Conservation (phyloP, 2,888 invertebrate genomes). For the Eupsilia transversa region DNA sequence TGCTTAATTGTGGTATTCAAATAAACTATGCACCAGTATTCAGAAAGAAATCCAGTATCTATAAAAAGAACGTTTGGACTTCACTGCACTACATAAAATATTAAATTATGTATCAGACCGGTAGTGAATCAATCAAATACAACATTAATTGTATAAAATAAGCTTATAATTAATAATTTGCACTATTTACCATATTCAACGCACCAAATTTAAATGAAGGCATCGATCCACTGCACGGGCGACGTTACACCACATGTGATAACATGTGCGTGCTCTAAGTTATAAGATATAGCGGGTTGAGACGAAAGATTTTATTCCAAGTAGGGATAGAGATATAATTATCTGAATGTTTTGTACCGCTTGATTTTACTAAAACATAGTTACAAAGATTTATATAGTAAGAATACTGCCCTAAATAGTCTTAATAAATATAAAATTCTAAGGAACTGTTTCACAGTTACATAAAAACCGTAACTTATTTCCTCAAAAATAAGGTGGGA, state of each 20-base stretch:
- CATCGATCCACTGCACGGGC: conserved; percentile 57
- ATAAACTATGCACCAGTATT: background rate
- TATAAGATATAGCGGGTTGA: conserved; percentile 15
- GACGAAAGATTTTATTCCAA: background rate
- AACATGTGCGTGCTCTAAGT: conserved; percentile 12
- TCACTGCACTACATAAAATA: conserved; percentile 17
- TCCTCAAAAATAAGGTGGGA: background rate
- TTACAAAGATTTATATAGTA: background rate
- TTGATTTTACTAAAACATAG: background rate
- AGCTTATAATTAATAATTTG: conserved; percentile 61
- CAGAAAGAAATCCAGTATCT: background rate
- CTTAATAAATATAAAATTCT: background rate
- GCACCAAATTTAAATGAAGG: conserved; percentile 66
- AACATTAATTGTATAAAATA: conserved; percentile 58
- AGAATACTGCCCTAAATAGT: background rate
- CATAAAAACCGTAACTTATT: background rate
- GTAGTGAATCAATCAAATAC: conserved; percentile 50
- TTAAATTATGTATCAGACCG: conserved; percentile 29
- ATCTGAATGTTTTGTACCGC: background rate
- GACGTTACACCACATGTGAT: conserved; percentile 21
- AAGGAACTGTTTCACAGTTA: background rate
- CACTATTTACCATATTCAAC: conserved; percentile 58
- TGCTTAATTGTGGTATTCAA: background rate
- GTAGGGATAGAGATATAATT: background rate
- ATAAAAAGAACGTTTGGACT: background rate